Percentiles rank a stretch among this genome's conserved stretches.
phyloP scores from a whole-genome alignment of 2,888 invertebrate genomes.

The Xestia sexstrigata region DNA sequence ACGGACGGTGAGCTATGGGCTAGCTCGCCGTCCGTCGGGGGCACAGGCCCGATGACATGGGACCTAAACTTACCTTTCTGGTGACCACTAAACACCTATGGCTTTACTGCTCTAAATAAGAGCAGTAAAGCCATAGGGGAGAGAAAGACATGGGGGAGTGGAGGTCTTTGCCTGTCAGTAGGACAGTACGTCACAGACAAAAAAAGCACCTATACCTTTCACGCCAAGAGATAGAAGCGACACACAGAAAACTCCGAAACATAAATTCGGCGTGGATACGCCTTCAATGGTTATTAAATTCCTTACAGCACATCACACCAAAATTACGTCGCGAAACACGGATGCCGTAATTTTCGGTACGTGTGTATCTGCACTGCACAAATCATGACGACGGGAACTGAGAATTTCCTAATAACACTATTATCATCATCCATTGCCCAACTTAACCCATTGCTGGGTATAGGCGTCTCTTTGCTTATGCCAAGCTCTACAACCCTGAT shows the following conservation, averaged over 20 bases:
- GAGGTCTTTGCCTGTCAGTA: not conserved
- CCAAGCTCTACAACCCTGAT: not conserved
- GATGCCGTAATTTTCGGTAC: not conserved
- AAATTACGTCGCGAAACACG: not conserved
- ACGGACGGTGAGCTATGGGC: too few species aligned
- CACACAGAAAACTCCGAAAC: not conserved
- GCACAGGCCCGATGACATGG: not conserved
- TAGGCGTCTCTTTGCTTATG: not conserved
- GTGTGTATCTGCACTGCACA: not conserved
- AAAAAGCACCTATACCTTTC: not conserved
- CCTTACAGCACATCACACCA: too few species aligned
- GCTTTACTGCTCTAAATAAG: not conserved
- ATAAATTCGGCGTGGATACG: not conserved
- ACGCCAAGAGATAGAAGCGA: not conserved
- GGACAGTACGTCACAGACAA: not conserved
- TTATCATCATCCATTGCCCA: not conserved
- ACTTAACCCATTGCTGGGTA: not conserved
- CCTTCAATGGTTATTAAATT: constrained; percentile 9
- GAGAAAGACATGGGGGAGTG: not conserved
- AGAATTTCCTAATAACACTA: not conserved
- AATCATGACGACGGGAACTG: not conserved
- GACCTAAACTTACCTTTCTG: not conserved
- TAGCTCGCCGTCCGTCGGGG: too few species aligned
- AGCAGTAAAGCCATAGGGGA: not conserved
- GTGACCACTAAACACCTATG: not conserved